phyloP scores from a whole-genome alignment of 2,888 invertebrate species.

The Cheilosia scutellata region DNA sequence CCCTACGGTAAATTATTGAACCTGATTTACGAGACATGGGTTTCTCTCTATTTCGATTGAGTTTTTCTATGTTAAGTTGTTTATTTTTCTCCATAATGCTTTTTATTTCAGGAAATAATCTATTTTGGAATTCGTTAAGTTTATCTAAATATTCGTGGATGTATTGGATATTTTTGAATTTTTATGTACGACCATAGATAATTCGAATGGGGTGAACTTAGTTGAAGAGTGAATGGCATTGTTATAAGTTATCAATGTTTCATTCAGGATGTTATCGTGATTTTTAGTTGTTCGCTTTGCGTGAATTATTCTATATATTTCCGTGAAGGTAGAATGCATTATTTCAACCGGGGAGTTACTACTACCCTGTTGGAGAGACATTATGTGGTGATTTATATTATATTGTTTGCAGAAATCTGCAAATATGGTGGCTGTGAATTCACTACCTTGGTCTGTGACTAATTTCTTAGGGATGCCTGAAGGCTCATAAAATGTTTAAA shows the following conservation, averaged over 20 bases:
- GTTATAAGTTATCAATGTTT: too few relatives aligned
- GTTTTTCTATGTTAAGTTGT: slow-evolving; percentile 11
- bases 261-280: neutral
- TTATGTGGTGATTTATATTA: slow-evolving; percentile 7
- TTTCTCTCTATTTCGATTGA: neutral
- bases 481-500: too few relatives aligned
- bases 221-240: neutral
- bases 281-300: slow-evolving; percentile 13
- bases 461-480: slow-evolving; percentile 21
- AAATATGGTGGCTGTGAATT: slow-evolving; percentile 12
- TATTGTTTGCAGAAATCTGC: slow-evolving; percentile 13
- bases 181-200: neutral
- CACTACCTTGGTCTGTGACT: slow-evolving; percentile 23
- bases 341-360: slow-evolving; percentile 19
- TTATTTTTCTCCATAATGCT: slow-evolving; percentile 1
- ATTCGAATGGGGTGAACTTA: neutral
- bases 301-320: slow-evolving; percentile 13
- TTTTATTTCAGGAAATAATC: slow-evolving; percentile 1
- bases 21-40: neutral
- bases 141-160: slow-evolving; percentile 1
- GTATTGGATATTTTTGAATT: neutral
- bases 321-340: slow-evolving; percentile 8
- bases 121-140: slow-evolving; percentile 10
- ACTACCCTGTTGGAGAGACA: slow-evolving; percentile 9
- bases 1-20: slow-evolving; percentile 11